phyloP scores from a whole-genome alignment of 2,797 vertebrate species.

The Rhinoraja longicauda region DNA sequence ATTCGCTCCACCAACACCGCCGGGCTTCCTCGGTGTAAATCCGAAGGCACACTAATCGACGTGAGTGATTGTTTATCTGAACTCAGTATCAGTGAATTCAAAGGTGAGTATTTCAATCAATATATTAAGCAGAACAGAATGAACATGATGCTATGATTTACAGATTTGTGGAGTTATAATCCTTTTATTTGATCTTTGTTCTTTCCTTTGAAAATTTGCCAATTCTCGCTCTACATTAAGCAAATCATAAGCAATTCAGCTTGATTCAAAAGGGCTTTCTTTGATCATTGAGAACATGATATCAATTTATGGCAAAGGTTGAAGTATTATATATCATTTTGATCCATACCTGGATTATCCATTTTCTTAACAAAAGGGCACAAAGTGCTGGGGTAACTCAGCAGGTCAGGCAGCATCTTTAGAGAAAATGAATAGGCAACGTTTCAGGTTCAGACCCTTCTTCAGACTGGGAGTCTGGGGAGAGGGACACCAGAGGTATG shows the following conservation, averaged over 20 bases:
- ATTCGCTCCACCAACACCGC: conserved; percentile 78
- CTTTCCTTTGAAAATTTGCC: not conserved
- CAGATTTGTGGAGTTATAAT: not conserved
- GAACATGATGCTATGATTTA: not conserved
- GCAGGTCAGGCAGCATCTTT: too few species aligned
- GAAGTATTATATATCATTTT: not conserved
- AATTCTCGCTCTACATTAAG: not conserved
- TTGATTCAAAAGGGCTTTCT: not conserved
- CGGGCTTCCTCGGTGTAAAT: conserved; percentile 83
- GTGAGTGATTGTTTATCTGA: conserved; percentile 68
- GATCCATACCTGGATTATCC: not conserved
- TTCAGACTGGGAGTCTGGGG: too few species aligned
- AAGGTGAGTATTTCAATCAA: conserved; percentile 64
- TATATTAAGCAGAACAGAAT: not conserved
- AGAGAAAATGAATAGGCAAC: too few species aligned
- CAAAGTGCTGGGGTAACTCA: too few species aligned
- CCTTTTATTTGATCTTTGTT: not conserved
- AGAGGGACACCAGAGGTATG: too few species aligned
- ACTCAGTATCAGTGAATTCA: conserved; percentile 73
- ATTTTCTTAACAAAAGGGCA: not conserved
- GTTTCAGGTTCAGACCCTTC: too few species aligned
- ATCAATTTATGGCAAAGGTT: not conserved
- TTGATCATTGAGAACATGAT: not conserved
- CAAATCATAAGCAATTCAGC: not conserved
- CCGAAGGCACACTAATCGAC: conserved; percentile 87